Percentiles rank a stretch among this genome's conserved stretches.
Evolutionary conservation across 2,797 vertebrate species (phyloP).

Genomic region (Sarcoramphus papa): DNA sequence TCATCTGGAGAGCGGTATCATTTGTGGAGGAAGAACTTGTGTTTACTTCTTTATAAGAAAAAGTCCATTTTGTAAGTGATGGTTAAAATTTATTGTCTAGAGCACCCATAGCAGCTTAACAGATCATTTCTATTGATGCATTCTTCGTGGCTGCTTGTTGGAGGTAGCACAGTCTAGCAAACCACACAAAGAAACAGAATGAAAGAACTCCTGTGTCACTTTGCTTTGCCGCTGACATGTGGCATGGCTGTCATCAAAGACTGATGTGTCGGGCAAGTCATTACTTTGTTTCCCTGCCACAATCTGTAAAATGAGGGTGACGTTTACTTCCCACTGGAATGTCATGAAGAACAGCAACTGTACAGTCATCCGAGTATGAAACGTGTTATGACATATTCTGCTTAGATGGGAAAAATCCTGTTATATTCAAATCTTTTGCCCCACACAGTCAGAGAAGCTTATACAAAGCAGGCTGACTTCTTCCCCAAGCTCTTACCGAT

Average conservation of each 20-base stretch:
- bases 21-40: not conserved
- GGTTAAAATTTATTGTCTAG: not conserved
- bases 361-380: not conserved
- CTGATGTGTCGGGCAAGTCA: conserved; percentile 27
- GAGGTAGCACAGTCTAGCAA: conserved; percentile 21
- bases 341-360: conserved; percentile 3
- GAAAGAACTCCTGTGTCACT: conserved; percentile 39
- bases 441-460: not conserved
- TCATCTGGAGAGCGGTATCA: not conserved
- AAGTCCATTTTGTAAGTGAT: not conserved
- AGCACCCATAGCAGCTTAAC: not conserved
- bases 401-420: not conserved
- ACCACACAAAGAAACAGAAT: conserved; percentile 40
- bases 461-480: not conserved
- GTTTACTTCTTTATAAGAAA: not conserved
- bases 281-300: conserved; percentile 35
- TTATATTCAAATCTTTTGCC: not conserved
- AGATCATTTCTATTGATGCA: not conserved
- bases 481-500: conserved; percentile 79
- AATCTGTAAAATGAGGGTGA: conserved; percentile 1
- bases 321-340: conserved; percentile 28
- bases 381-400: not conserved
- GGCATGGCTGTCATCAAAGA: conserved; percentile 40
- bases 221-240: conserved; percentile 19
- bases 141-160: not conserved